Evolutionary conservation across 2,888 invertebrate genomes (phyloP).

Genomic region (Anodontia alba): DNA sequence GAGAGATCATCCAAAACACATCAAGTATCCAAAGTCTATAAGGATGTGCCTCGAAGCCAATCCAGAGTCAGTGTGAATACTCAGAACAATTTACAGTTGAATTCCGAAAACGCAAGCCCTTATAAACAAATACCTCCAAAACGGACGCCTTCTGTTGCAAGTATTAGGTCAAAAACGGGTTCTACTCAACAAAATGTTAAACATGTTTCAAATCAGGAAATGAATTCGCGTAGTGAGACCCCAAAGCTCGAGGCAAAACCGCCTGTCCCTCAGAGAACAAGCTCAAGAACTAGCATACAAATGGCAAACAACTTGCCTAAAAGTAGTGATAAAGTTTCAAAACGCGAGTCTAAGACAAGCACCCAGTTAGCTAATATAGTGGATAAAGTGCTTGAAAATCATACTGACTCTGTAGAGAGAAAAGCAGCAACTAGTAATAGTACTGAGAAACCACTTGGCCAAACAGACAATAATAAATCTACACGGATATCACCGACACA

Average conservation of each 20-base stretch:
- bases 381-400: background rate
- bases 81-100: background rate
- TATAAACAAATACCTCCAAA: background rate
- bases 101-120: background rate
- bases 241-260: background rate
- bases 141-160: slow-evolving; percentile 7
- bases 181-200: background rate
- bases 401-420: background rate
- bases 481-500: background rate
- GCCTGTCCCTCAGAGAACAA: background rate
- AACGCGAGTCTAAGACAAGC: background rate
- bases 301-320: background rate
- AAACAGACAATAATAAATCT: background rate
- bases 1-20: background rate
- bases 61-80: background rate
- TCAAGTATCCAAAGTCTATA: background rate
- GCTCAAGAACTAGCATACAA: background rate
- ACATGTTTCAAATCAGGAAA: background rate
- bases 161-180: background rate
- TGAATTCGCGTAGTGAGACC: background rate
- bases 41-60: background rate
- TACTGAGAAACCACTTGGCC: too few species aligned
- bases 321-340: background rate
- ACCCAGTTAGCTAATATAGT: background rate
- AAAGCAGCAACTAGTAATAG: too few species aligned